phyloP scores from a whole-genome alignment of 2,888 invertebrate species.

The Saturnia pavonia region DNA sequence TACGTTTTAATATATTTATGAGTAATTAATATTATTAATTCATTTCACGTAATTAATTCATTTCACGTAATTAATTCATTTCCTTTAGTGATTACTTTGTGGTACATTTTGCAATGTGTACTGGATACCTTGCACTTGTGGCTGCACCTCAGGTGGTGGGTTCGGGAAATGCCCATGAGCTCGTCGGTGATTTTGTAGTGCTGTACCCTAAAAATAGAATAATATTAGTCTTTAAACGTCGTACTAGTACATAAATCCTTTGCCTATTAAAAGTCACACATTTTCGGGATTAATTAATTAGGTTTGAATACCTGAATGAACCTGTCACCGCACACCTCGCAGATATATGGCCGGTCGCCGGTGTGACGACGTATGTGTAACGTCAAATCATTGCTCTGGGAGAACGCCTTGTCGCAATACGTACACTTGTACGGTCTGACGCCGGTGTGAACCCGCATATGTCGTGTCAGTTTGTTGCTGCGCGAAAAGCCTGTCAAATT shows the following conservation, averaged over 20 bases:
- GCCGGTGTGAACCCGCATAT: slow-evolving; percentile 83
- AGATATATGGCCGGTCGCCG: slow-evolving; percentile 85
- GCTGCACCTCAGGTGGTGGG: slow-evolving; percentile 32
- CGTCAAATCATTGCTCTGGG: slow-evolving; percentile 87
- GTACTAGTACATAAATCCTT: too few relatives aligned
- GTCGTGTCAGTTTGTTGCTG: slow-evolving; percentile 83
- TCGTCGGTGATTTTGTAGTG: slow-evolving; percentile 83
- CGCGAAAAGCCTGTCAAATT: slow-evolving; percentile 75
- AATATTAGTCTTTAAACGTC: background rate
- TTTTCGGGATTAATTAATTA: too few relatives aligned
- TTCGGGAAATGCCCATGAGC: slow-evolving; percentile 80
- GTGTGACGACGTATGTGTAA: slow-evolving; percentile 87
- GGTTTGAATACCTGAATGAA: slow-evolving; percentile 83
- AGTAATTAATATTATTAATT: background rate
- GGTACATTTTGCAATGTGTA: slow-evolving; percentile 40
- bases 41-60: background rate
- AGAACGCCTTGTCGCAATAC: slow-evolving; percentile 81
- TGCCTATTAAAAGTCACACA: too few relatives aligned
- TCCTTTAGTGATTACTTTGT: slow-evolving; percentile 24
- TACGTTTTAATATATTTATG: background rate
- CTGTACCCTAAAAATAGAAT: slow-evolving; percentile 67
- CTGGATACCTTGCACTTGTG: slow-evolving; percentile 33
- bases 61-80: background rate
- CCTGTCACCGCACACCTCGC: slow-evolving; percentile 85
- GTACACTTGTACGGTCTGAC: slow-evolving; percentile 83